Evolutionary conservation across 2,113 vertebrate genomes (phyloP), one percentile per base, ranked within the genome.

Genomic region (Sminthopsis crassicaudata): DNA sequence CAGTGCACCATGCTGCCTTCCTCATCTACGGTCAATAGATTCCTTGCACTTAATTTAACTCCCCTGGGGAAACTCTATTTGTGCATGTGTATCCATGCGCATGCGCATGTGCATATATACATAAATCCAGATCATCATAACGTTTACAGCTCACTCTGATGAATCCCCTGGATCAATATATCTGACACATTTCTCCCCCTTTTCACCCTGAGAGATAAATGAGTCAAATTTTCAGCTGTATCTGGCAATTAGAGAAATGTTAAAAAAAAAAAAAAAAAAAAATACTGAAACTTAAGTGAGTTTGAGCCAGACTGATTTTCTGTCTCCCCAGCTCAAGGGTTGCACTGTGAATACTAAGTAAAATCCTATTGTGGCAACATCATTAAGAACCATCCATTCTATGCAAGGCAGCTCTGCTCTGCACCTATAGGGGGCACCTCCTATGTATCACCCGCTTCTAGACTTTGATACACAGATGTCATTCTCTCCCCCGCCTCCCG

Each of bases 231-330:
- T 42, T 84, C 67, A 84, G 67, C 67, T 84, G 67, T 84, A 84
- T 84, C 67, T 84, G 67, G 67, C 67, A 84, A 84, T 84, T 84
- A 84, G 67, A 84, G 67, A 84, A 84, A 84, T 84, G 67, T 84
- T 42, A 42, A 84, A 76, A 76, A 67, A 76, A 76, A 67, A 67
- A n/a, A 76, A 76, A 48, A n/a, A n/a, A 54, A 54, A 54, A 24
- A 24, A 84, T 22, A 42, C 67, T 84, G 60, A 84, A 25, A 53
- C 0, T 0, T 2, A 0, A 0, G 46, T 46, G 46, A 67, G 55
- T 36, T 50, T 90, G 12, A 23, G 24, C 54, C 54, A 53, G 0
- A 0, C 46, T 95, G 6, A 0, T 46, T 46, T 25, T 53, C 91
- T 93, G 46, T 4, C 76, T 19, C 26, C 50, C 46, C 48, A 84